Evolutionary conservation across 2,797 vertebrate genomes (phyloP), one percentile per base, ranked within the genome.

Genomic region (Cygnus olor): DNA sequence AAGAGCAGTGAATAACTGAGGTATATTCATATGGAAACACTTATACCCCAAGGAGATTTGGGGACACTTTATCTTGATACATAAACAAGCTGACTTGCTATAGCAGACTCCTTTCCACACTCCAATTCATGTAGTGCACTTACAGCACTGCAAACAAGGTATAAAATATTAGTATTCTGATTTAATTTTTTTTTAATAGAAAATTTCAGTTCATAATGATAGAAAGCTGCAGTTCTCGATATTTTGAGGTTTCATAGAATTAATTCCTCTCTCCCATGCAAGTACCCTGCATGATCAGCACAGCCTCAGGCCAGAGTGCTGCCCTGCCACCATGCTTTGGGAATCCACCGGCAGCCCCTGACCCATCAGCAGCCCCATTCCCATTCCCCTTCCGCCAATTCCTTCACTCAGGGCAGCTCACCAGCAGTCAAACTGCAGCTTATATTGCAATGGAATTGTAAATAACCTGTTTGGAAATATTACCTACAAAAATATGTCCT

Each of bases 341-440:
- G 24, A 70, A n/a, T 34, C 27, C 30, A 14, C 14, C 11, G 19
- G 57, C 21, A 53, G 28, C 28, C 3, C 1, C 72, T 15, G 16
- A 18, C 4, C 0, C 7, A 22, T 1, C 51, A 13, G 13, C 13
- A 8, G 12, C 19, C 32, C 44, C 9, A 45, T 45, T 45, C 18
- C 36, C 0, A 0, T 3, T 36, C 57, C 34, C n/a, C 16, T 17
- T 8, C 42, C 14, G 10, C 1, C 14, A 64, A 53, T 16, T 9
- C 65, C 30, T 28, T 53, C 21, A 7, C 18, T 14, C 5, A 1
- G 17, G 28, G 36, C 40, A 36, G 58, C n/a, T 36, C 49, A 42
- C 56, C 81, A 44, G 38, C 24, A 51, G 19, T 3, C 1, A 1
- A 49, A 11, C 20, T 34, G 16, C 40, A 32, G 28, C 58, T 66